Base-by-base conservation (phyloP, 2,888 invertebrate genomes). In the Drosophila gaucha region DNA sequence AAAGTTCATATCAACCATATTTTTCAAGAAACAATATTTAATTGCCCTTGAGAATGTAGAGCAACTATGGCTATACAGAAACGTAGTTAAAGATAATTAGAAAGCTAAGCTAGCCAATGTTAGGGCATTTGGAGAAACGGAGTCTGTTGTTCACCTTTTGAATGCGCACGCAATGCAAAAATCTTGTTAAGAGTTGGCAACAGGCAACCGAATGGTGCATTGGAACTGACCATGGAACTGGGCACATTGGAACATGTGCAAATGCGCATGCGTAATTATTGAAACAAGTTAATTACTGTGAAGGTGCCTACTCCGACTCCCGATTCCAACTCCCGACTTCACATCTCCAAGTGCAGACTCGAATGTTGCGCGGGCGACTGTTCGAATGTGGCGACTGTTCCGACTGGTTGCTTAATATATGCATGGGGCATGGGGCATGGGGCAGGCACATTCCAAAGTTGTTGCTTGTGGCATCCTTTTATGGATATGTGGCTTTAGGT, bases 261-360 rank as follows among this genome's bases (percentile, higher is more conserved):
- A 79, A 86, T 88, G 79, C 73, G 88, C 84, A 86, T 86, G 85
- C 87, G 89, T 82, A 87, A 86, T 86, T 86, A 88, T 87, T 88
- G 89, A 77, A 88, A 87, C 89, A 88, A 86, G 89, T 88, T 88
- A 88, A 86, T 86, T 86, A 86, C 89, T 86, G 88, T 39, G 74
- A 65, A 78, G 87, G 86, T 85, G 85, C 85, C 72, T 67, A 41
- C 51, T 62, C 43, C 63, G 43, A 65, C 62, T 55, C 24, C 31
- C 49, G 14, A 63, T 52, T 68, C 35, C 55, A 26, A 55, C 36
- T 63, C 20, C 22, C 57, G 33, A 64, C 16, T 63, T 4, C 28
- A 22, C n/a, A n/a, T n/a, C n/a, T n/a, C 12, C 44, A 18, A 43
- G 24, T 56, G 12, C 12, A 26, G 36, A 30, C 18, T 44, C 28